A percentile compares a stretch with the other conserved stretches of the same genome.
Evolutionary conservation across 1,140 invertebrate genomes (phyloP).

Genomic region (Cydia strobilella): DNA sequence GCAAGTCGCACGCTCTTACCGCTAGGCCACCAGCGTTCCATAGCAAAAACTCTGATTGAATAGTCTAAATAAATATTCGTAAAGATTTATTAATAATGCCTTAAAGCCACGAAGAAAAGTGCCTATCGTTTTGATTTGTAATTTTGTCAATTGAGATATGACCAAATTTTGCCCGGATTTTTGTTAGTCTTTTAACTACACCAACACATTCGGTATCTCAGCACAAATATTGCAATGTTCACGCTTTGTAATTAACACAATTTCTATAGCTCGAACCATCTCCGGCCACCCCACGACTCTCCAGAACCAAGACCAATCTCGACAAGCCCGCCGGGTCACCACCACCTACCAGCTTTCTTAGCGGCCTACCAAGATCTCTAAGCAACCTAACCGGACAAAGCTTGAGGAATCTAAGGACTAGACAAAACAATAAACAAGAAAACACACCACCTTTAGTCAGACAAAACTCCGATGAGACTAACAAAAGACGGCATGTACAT

Average conservation of each 20-base stretch:
- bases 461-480: conserved; percentile 59
- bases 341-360: conserved; percentile 67
- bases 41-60: no score
- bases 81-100: no score
- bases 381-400: conserved; percentile 79
- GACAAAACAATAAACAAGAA: conserved; percentile 46
- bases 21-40: no score
- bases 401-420: conserved; percentile 58
- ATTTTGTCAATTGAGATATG: no score
- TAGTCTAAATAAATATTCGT: no score
- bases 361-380: conserved; percentile 80
- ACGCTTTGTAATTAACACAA: conserved; percentile 29
- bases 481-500: conserved; percentile 45
- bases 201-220: neutral
- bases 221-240: conserved; percentile 21
- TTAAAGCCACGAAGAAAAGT: no score
- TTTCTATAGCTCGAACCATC: conserved; percentile 33
- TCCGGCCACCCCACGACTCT: conserved; percentile 51
- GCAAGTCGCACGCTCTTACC: no score
- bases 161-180: neutral
- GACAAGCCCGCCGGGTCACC: conserved; percentile 44
- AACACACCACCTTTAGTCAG: conserved; percentile 51
- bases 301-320: conserved; percentile 29
- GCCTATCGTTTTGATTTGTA: no score
- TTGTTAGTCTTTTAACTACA: neutral